Evolutionary conservation across 2,113 vertebrate species (phyloP).

Genomic region (Paracanthobrama guichenoti): DNA sequence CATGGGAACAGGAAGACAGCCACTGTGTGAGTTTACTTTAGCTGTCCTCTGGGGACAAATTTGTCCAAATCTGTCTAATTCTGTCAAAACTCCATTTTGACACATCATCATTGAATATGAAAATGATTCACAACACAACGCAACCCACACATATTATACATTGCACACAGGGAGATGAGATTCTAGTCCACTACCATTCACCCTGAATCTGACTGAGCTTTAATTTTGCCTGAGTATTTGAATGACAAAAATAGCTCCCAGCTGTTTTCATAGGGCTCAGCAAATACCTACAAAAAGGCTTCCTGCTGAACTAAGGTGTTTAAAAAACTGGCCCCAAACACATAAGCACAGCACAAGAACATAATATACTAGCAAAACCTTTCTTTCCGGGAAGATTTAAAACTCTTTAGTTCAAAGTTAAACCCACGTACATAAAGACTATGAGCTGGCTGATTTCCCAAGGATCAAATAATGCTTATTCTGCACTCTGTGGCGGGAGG

Average conservation of each 20-base stretch:
- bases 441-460: constrained; percentile 8
- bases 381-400: not conserved
- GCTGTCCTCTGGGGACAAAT: not conserved
- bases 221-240: constrained; percentile 2
- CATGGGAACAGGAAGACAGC: not conserved
- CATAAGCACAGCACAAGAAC: not conserved
- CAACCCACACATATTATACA: too few relatives aligned
- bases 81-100: not conserved
- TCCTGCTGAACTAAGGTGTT: constrained; percentile 3
- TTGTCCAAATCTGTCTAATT: not conserved
- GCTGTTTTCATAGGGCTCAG: constrained; percentile 39
- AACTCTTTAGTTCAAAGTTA: constrained; percentile 25
- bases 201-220: not conserved
- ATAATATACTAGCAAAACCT: not conserved
- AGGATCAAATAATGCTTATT: constrained; percentile 49
- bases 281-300: constrained; percentile 19
- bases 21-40: not conserved
- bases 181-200: not conserved
- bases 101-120: not conserved
- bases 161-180: not conserved
- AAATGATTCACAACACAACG: not conserved
- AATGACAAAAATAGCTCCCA: constrained; percentile 35
- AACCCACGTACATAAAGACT: not conserved
- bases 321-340: not conserved
- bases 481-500: constrained; percentile 43